Percentiles rank a stretch among this genome's conserved stretches.
Evolutionary conservation across 2,888 invertebrate genomes (phyloP).

Genomic region (Drosophila pseudotakahashii): DNA sequence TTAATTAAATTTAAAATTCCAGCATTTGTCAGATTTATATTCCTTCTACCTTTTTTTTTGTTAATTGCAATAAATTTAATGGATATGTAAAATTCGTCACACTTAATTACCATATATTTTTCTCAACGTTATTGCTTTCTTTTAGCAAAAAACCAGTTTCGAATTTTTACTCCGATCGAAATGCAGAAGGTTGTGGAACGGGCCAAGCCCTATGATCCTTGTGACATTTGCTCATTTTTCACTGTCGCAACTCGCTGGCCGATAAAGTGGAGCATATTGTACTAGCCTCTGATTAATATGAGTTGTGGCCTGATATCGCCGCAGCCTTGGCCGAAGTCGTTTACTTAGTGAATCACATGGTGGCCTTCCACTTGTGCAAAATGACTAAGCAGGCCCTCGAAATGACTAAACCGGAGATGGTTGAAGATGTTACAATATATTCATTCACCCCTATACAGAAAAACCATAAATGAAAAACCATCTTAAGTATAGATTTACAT

Average conservation of each 20-base stretch:
- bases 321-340: slow-evolving; percentile 52
- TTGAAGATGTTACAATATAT: background rate
- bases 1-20: too few relatives aligned
- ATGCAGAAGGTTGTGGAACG: slow-evolving; percentile 13
- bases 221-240: slow-evolving; percentile 51
- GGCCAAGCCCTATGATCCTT: slow-evolving; percentile 34
- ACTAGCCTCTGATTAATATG: slow-evolving; percentile 49
- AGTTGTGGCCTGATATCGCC: slow-evolving; percentile 40
- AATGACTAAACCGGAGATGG: slow-evolving; percentile 50
- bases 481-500: background rate
- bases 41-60: too few relatives aligned
- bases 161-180: slow-evolving; percentile 18
- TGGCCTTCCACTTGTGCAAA: slow-evolving; percentile 17
- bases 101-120: background rate
- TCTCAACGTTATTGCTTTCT: slow-evolving; percentile 3
- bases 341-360: slow-evolving; percentile 58
- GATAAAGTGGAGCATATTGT: slow-evolving; percentile 51
- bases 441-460: too few relatives aligned
- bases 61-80: background rate
- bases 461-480: too few relatives aligned
- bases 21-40: too few relatives aligned
- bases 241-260: slow-evolving; percentile 38
- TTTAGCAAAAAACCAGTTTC: slow-evolving; percentile 26
- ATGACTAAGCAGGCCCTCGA: slow-evolving; percentile 28
- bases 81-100: slow-evolving; percentile 9